Evolutionary conservation across 2,888 invertebrate genomes (phyloP), one percentile per base, ranked within the genome.

Genomic region (Phragmatobia fuliginosa): DNA sequence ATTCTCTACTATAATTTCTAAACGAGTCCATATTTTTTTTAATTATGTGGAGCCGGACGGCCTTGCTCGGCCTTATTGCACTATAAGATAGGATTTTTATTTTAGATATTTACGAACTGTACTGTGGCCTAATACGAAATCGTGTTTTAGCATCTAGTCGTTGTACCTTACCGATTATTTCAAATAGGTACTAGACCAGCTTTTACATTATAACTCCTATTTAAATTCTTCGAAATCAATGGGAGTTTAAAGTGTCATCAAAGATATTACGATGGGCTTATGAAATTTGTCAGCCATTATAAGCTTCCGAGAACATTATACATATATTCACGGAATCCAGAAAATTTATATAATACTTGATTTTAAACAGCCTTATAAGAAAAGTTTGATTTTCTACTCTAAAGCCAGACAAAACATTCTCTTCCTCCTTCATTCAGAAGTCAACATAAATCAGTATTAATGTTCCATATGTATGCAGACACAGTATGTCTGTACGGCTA

Each of bases 381-480:
- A 52, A 28, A 25, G 25, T 41, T 41, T 52, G 25, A 52, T 25
- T 25, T 52, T 28, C 52, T 14, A 56, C 7, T 52, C 33, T 18
- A 52, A 21, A 49, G 33, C 11, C 56, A 52, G 32, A 56, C 52
- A 67, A 38, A 33, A 41, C 16, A 41, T 14, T 60, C 8, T 21
- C 5, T 28, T 38, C 16, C 41, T 32, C 36, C 18, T 31, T 21
- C n/a, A 25, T 58, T 21, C n/a, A 56, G 18, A 56, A 36, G 16
- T 41, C 18, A 33, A 60, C 58, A 73, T 79, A 78, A 72, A 72
- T 81, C 65, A 73, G 68, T 60, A 11, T 25, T 74, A 77, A 77
- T 76, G 11, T 2, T 25, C 68, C 67, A 80, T 80, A 49, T 73
- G 73, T 76, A 81, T 81, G 81, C 81, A 74, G 78, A 72, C 74